These are phyloP conservation scores for Physeter macrocephalus DNA, from an alignment of 2,113 vertebrate species.

Conservation along the genomic window DNA sequence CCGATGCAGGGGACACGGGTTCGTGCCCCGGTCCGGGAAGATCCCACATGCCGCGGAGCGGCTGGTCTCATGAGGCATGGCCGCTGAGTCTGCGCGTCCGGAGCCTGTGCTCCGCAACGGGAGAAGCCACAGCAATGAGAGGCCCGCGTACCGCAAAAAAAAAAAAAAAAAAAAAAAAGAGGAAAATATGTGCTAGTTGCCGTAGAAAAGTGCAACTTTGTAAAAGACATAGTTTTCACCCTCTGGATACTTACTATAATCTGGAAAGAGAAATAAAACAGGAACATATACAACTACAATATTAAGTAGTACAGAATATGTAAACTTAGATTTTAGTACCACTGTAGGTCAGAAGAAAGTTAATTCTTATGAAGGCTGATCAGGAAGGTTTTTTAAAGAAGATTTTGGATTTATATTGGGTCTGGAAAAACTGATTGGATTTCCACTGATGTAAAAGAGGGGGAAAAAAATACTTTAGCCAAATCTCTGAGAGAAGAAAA, in stretches of 20 bases:
- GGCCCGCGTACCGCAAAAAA: too few species aligned
- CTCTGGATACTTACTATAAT: background rate
- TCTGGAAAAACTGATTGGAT: background rate
- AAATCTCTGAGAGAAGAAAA: background rate
- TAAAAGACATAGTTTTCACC: background rate
- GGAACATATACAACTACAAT: background rate
- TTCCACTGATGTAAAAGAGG: background rate
- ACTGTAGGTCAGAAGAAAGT: background rate
- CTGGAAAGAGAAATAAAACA: background rate
- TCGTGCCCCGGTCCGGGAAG: too few species aligned
- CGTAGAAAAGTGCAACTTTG: background rate
- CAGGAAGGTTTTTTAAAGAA: background rate
- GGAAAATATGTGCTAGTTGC: background rate
- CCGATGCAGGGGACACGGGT: too few species aligned
- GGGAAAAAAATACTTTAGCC: background rate
- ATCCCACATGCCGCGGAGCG: too few species aligned
- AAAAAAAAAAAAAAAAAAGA: too few species aligned
- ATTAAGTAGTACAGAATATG: background rate
- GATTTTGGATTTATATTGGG: constrained; percentile 3
- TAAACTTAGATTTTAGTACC: background rate
- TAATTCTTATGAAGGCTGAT: background rate
- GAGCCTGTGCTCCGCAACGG: too few species aligned
- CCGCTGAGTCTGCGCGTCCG: too few species aligned
- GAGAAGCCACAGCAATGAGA: too few species aligned
- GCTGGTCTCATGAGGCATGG: too few species aligned